phyloP scores from a whole-genome alignment of 2,797 vertebrate species.

The Spinus olivaceus region DNA sequence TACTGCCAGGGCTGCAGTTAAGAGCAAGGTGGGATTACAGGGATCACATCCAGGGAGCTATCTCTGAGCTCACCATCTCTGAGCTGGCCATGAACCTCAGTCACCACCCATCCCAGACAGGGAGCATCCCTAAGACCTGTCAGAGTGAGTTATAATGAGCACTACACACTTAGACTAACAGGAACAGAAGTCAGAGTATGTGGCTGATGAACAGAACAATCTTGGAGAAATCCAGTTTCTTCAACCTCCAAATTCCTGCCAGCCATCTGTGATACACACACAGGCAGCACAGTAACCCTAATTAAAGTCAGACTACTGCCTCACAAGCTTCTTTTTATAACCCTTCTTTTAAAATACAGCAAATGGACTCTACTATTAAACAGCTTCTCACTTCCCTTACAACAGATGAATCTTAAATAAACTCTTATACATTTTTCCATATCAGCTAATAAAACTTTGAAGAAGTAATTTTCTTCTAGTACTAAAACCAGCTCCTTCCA shows the following conservation, averaged over 20 bases:
- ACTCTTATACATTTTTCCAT: neutral
- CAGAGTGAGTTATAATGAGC: neutral
- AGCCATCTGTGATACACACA: neutral
- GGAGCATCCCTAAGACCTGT: accelerated
- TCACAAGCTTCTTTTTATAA: neutral
- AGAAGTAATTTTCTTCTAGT: neutral
- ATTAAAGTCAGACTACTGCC: neutral
- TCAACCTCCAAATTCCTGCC: neutral
- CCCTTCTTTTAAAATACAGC: neutral
- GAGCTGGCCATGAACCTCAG: accelerated
- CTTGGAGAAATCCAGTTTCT: neutral
- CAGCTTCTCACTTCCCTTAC: neutral
- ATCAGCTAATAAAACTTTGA: neutral
- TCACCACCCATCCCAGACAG: accelerated
- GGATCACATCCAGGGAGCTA: neutral
- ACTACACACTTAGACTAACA: neutral
- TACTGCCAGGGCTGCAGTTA: neutral
- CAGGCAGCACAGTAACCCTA: neutral
- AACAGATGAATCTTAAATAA: neutral
- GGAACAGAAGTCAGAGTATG: neutral
- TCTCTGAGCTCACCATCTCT: neutral
- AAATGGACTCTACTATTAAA: neutral
- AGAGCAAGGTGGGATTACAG: neutral
- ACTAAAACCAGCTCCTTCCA: neutral
- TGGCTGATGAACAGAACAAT: neutral